Evolutionary conservation across 2,797 vertebrate species (phyloP), one percentile per base, ranked within the genome.

Genomic region (Sebastes minor): DNA sequence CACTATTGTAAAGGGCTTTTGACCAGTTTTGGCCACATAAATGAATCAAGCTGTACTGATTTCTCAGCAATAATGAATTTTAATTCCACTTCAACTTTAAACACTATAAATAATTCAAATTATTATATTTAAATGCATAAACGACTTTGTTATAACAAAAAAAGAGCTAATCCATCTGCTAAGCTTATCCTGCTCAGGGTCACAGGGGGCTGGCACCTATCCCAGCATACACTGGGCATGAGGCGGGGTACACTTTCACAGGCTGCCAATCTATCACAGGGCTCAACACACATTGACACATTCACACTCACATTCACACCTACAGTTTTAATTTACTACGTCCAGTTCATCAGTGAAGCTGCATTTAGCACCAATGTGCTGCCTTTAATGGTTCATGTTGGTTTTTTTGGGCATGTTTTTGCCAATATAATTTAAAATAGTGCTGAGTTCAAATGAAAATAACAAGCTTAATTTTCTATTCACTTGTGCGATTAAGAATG

Each of bases 251-350:
- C 64, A 67, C 77, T 32, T 35, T 73, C 25, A 55, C 79, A 80
- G 27, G 71, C 81, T 86, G 77, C 86, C 70, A 71, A 69, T 82
- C 69, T 72, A 73, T 74, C 69, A 68, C 80, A 77, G 66, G 67
- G 56, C 67, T 33, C 42, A 55, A 82, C 74, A 80, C 81, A 73
- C 66, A 78, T 35, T 55, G 52, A 64, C 71, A 28, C 80, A 62
- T 85, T 84, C 81, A 87, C 86, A 88, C 81, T 60, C 35, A 59
- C 30, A 86, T 80, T 86, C 83, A 89, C 85, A 89, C 80, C 82
- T 84, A 82, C 59, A 71, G 83, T 46, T 46, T 69, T 81, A 65
- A 86, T 86, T 84, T 70, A 60, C 63, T 76, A 62, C 85, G 83
- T 86, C 75, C 81, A 71, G 66, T 87, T 87, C 80, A 81, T 46